phyloP scores from a whole-genome alignment of 2,888 invertebrate genomes.

The Metellina segmentata region DNA sequence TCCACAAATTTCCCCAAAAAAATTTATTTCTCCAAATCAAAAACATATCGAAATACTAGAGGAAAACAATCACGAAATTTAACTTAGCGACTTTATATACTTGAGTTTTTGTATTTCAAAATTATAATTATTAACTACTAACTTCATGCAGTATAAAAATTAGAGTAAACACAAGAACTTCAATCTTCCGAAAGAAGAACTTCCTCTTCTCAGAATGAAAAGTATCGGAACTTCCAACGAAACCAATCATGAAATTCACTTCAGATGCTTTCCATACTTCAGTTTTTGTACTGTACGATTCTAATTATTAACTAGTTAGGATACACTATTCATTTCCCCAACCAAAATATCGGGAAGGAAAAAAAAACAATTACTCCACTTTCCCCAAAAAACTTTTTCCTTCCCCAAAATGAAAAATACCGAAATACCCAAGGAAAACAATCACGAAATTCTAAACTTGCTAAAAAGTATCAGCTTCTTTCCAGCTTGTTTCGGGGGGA shows the following conservation, averaged over 20 bases:
- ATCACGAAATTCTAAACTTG: constrained; percentile 73
- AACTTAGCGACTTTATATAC: too few relatives aligned
- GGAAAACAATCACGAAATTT: too few relatives aligned
- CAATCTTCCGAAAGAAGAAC: too few relatives aligned
- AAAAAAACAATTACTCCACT: constrained; percentile 33
- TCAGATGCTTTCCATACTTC: neutral
- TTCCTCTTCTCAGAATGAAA: too few relatives aligned
- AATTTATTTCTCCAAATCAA: too few relatives aligned
- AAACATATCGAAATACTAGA: too few relatives aligned
- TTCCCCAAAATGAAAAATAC: constrained; percentile 54
- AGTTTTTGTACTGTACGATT: neutral
- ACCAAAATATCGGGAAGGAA: constrained; percentile 1
- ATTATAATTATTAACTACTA: too few relatives aligned
- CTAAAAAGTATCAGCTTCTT: constrained; percentile 72
- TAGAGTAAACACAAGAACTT: too few relatives aligned
- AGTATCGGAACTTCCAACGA: too few relatives aligned
- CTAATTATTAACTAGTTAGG: neutral
- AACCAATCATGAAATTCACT: neutral
- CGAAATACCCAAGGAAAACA: constrained; percentile 65
- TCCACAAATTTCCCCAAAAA: too few relatives aligned
- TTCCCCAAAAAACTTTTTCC: constrained; percentile 20
- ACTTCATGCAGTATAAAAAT: too few relatives aligned
- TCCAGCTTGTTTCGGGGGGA: constrained; percentile 46
- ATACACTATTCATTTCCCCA: neutral
- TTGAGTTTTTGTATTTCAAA: too few relatives aligned